These are phyloP conservation scores for Leptinotarsa peninsularis DNA, from an alignment of 2,888 invertebrate genomes.

Conservation along the genomic window DNA sequence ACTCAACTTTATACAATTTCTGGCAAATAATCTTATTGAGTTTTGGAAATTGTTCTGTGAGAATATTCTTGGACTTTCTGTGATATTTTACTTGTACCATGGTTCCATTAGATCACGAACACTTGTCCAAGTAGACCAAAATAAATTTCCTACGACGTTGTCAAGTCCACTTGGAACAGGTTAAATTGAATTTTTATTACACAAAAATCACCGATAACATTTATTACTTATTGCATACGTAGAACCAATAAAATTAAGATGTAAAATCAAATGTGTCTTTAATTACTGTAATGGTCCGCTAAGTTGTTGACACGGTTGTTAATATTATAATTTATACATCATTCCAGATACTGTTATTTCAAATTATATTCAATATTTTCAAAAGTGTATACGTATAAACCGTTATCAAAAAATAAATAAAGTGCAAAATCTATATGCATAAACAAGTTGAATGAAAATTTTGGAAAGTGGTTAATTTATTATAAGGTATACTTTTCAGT, in stretches of 20 bases:
- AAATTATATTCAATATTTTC: neutral
- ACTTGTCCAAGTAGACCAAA: neutral
- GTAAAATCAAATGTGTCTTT: neutral
- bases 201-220: neutral
- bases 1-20: too few species aligned
- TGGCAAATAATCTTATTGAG: too few species aligned
- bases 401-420: too few species aligned
- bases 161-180: neutral
- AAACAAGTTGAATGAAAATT: too few species aligned
- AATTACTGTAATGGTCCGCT: neutral
- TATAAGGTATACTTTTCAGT: too few species aligned
- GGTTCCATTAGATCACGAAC: too few species aligned
- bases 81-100: too few species aligned
- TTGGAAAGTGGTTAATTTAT: too few species aligned
- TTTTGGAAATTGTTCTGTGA: too few species aligned
- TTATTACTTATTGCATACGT: constrained; percentile 1
- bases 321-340: neutral
- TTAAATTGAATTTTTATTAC: neutral
- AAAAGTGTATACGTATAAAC: too few species aligned
- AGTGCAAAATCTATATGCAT: too few species aligned
- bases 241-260: neutral
- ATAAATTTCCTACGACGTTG: neutral
- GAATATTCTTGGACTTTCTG: too few species aligned
- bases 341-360: neutral
- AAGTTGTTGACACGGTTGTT: neutral